phyloP scores from a whole-genome alignment of 2,113 vertebrate genomes.

The Anarhynchus alexandrinus region DNA sequence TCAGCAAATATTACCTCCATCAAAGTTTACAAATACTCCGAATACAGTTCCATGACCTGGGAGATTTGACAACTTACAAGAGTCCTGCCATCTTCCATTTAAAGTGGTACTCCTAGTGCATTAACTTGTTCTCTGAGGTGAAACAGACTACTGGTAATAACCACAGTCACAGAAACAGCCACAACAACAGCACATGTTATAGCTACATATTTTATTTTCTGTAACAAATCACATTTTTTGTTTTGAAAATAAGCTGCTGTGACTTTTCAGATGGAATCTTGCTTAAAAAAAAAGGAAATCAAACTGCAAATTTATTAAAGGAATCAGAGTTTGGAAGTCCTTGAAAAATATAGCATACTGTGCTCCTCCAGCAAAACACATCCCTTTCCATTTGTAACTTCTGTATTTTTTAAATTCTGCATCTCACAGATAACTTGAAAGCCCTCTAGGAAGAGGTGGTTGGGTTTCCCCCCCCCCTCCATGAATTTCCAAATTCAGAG shows the following conservation, averaged over 20 bases:
- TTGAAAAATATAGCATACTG: neutral
- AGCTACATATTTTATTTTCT: neutral
- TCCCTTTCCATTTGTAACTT: neutral
- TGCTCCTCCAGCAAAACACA: neutral
- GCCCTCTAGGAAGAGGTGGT: neutral
- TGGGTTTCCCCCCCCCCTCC: accelerated
- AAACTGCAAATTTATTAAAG: neutral
- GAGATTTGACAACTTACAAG: neutral
- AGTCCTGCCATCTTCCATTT: neutral
- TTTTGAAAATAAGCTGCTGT: neutral
- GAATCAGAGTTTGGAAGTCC: neutral
- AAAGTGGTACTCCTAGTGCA: neutral
- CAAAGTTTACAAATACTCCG: neutral
- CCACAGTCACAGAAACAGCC: neutral
- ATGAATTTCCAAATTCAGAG: neutral
- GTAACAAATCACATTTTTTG: neutral
- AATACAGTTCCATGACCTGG: neutral
- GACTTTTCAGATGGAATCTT: neutral
- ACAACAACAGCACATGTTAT: neutral
- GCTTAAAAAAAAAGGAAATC: neutral
- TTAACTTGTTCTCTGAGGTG: neutral
- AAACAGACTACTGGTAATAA: neutral
- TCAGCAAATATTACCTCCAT: neutral
- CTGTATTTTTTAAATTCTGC: neutral
- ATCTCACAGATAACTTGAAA: neutral